These are phyloP conservation scores for Alcedo atthis DNA, from an alignment of 2,797 vertebrate species.

Conservation along the genomic window DNA sequence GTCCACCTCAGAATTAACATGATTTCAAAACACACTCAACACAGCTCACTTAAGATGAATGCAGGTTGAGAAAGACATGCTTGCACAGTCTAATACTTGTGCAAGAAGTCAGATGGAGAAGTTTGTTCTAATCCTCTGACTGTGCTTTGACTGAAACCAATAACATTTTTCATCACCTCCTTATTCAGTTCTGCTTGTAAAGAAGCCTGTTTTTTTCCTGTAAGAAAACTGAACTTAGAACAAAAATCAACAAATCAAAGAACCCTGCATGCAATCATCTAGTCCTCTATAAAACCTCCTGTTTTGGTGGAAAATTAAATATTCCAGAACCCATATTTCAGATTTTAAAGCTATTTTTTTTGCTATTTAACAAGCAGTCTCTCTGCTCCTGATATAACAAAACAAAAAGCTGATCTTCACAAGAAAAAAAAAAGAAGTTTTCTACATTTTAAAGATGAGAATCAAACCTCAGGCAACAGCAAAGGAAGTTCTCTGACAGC, in stretches of 20 bases:
- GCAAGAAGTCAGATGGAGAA: background rate
- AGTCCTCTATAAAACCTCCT: background rate
- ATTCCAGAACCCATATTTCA: background rate
- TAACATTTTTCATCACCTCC: background rate
- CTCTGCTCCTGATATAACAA: background rate
- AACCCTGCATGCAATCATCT: background rate
- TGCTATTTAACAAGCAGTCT: background rate
- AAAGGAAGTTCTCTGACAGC: background rate
- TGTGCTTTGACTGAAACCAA: background rate
- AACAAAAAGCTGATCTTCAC: background rate
- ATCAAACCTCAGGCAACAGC: background rate
- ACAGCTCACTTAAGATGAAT: background rate
- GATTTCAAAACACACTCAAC: fast-evolving
- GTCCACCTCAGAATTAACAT: background rate
- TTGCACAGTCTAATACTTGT: background rate
- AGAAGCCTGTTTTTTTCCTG: background rate
- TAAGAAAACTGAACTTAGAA: background rate
- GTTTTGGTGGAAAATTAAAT: background rate
- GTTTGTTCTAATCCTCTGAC: background rate
- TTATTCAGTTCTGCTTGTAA: background rate
- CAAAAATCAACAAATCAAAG: background rate
- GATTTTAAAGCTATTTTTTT: background rate
- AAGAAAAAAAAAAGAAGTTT: background rate
- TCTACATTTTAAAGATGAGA: background rate
- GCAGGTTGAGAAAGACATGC: background rate